Percentiles rank a stretch among this genome's conserved stretches.
Evolutionary conservation across 1,140 invertebrate species (phyloP).

Genomic region (Bradynema listronoti): DNA sequence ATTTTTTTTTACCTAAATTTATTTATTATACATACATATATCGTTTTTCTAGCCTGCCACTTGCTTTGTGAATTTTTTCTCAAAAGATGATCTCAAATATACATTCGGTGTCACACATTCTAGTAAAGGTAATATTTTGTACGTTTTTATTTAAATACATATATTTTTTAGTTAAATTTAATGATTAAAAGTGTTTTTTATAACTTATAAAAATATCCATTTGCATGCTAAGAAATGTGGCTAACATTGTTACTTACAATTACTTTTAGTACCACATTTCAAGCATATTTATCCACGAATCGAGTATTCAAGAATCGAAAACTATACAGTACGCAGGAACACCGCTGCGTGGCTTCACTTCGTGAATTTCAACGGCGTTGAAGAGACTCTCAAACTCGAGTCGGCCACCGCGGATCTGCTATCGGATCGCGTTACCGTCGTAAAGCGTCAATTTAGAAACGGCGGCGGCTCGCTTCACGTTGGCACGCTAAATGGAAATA

Average conservation of each 20-base stretch:
- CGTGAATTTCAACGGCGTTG: slow-evolving; percentile 25
- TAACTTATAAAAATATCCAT: not conserved
- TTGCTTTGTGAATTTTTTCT: slow-evolving; percentile 48
- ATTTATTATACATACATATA: no score
- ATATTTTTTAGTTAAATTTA: slow-evolving; percentile 18
- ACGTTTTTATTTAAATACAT: slow-evolving; percentile 1
- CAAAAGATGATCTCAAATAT: slow-evolving; percentile 53
- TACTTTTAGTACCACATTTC: slow-evolving; percentile 44
- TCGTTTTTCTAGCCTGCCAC: slow-evolving; percentile 39
- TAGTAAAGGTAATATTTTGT: slow-evolving; percentile 17
- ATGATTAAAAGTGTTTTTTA: slow-evolving; percentile 7
- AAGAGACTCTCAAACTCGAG: slow-evolving; percentile 29
- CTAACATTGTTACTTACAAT: slow-evolving; percentile 4
- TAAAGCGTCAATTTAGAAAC: slow-evolving; percentile 35
- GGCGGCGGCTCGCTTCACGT: slow-evolving; percentile 34
- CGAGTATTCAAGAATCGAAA: slow-evolving; percentile 17
- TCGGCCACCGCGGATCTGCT: slow-evolving; percentile 44
- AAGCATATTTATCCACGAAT: slow-evolving; percentile 46
- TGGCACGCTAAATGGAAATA: no score
- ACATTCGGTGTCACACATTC: slow-evolving; percentile 46
- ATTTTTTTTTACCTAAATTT: not conserved
- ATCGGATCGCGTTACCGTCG: slow-evolving; percentile 40
- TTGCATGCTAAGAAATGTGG: not conserved
- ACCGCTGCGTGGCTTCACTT: slow-evolving; percentile 19
- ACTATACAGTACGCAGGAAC: slow-evolving; percentile 15